Evolutionary conservation across 2,113 vertebrate species (phyloP).

Genomic region (Antechinus stuartii): DNA sequence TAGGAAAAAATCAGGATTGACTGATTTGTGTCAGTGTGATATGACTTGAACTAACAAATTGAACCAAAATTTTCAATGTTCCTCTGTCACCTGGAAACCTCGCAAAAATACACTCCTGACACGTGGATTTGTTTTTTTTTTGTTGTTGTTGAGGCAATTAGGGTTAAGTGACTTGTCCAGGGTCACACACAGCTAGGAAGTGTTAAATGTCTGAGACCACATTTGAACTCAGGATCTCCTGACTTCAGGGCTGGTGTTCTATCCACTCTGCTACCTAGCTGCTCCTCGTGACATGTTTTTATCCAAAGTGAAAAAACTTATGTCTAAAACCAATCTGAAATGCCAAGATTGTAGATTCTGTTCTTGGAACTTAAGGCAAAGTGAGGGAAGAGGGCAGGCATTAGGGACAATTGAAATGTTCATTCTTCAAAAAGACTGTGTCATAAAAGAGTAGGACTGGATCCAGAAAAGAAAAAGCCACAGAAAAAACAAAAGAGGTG

Average conservation of each 20-base stretch:
- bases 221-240: too few species aligned
- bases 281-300: background rate
- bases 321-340: background rate
- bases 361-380: background rate
- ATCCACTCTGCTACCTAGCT: too few species aligned
- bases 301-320: constrained; percentile 29
- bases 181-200: too few species aligned
- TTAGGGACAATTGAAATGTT: background rate
- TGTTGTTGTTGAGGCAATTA: too few species aligned
- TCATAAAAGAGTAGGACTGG: background rate
- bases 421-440: background rate
- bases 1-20: background rate
- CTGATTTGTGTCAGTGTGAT: background rate
- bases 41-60: constrained; percentile 37
- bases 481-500: background rate
- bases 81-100: constrained; percentile 16
- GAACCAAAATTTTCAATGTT: background rate
- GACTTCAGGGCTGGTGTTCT: too few species aligned
- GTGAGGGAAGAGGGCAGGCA: background rate
- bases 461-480: background rate
- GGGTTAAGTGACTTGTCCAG: too few species aligned
- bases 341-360: background rate
- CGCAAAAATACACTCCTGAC: background rate
- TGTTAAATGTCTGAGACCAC: too few species aligned
- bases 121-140: too few species aligned